These are phyloP conservation scores for Drosophila hydei DNA, from an alignment of 1,140 invertebrate genomes.

Conservation along the genomic window DNA sequence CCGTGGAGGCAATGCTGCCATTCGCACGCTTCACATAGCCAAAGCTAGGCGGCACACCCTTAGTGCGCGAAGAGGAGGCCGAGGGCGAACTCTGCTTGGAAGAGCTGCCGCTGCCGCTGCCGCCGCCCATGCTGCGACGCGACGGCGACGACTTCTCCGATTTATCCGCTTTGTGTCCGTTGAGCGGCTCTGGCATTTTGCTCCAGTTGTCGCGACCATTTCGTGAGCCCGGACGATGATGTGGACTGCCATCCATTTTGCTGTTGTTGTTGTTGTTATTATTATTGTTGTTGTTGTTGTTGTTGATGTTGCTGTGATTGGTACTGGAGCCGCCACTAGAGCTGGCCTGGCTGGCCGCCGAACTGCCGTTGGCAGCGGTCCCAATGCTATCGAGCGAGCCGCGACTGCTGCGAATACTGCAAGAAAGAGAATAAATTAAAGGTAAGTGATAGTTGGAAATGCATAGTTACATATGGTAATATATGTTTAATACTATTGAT, in stretches of 20 bases:
- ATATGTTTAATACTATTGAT: background rate
- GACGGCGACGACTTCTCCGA: slow-evolving; percentile 80
- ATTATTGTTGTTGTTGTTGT: slow-evolving; percentile 64
- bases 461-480: background rate
- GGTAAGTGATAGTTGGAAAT: background rate
- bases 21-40: slow-evolving; percentile 92
- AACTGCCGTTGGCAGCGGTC: slow-evolving; percentile 72
- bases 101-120: slow-evolving; percentile 84
- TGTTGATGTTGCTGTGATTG: slow-evolving; percentile 36
- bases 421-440: slow-evolving; percentile 3
- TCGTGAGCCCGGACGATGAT: slow-evolving; percentile 73
- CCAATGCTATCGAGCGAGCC: slow-evolving; percentile 83
- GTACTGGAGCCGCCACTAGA: slow-evolving; percentile 72
- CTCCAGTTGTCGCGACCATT: slow-evolving; percentile 82
- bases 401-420: slow-evolving; percentile 81
- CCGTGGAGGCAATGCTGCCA: slow-evolving; percentile 85
- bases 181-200: slow-evolving; percentile 81
- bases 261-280: slow-evolving; percentile 45
- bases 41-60: slow-evolving; percentile 91
- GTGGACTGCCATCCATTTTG: slow-evolving; percentile 74
- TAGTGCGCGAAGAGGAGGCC: slow-evolving; percentile 85
- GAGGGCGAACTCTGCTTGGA: slow-evolving; percentile 84
- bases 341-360: slow-evolving; percentile 78
- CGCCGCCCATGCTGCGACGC: slow-evolving; percentile 70
- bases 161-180: slow-evolving; percentile 76